Evolutionary conservation across 2,888 invertebrate species (phyloP).

Genomic region (Nephrotoma guestfalica): DNA sequence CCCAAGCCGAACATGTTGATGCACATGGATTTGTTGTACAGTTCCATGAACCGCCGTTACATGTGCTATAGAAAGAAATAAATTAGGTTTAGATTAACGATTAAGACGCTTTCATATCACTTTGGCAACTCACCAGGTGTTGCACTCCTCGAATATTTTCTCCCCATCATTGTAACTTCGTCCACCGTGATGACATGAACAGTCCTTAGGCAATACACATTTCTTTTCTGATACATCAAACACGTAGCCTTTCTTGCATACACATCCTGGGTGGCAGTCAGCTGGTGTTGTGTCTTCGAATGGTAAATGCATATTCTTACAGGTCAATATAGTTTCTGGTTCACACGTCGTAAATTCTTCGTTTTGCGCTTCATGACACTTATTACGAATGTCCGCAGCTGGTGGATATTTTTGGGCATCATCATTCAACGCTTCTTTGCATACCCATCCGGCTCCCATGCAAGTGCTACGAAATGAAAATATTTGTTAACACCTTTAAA

Average conservation of each 20-base stretch:
- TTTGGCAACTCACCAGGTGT: conserved; percentile 41
- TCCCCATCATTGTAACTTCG: conserved; percentile 64
- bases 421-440: conserved; percentile 44
- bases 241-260: conserved; percentile 61
- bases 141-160: conserved; percentile 67
- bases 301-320: conserved; percentile 68
- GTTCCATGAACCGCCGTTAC: conserved; percentile 63
- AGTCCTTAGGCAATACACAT: conserved; percentile 55
- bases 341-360: conserved; percentile 68
- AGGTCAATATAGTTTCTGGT: conserved; percentile 60
- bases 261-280: conserved; percentile 64
- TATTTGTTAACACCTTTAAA: not conserved
- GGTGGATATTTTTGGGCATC: conserved; percentile 52
- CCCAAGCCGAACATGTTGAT: conserved; percentile 72
- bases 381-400: conserved; percentile 43
- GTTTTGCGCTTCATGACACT: conserved; percentile 48
- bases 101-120: not conserved
- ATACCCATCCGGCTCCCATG: conserved; percentile 57
- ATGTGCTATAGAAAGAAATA: conserved; percentile 26
- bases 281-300: conserved; percentile 36
- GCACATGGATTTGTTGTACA: conserved; percentile 61
- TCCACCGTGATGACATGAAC: conserved; percentile 85
- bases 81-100: not conserved
- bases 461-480: conserved; percentile 39
- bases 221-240: conserved; percentile 44